Base-by-base conservation (phyloP, 2,888 invertebrate species). In the Chymomyza procnemis region DNA sequence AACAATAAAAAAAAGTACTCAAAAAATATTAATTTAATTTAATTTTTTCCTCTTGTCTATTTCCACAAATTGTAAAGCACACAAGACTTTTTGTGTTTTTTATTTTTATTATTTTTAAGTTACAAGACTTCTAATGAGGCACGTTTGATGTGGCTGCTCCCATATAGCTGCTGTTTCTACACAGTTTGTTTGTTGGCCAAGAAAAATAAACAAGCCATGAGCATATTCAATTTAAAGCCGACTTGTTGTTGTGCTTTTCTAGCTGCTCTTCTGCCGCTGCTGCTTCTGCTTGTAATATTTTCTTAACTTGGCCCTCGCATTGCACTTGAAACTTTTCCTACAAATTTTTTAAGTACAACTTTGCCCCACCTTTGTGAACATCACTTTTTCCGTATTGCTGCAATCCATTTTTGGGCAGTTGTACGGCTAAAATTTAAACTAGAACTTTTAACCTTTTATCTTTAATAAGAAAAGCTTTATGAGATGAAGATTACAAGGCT, bases 291-390 rank as follows among this genome's bases (percentile, higher is more conserved):
- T 4, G 19, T 54, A 8, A 14, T 54, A 54, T 54, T 19, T 54
- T 54, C 14, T 54, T 54, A 19, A n/a, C 21, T n/a, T 55, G 30
- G 46, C 74, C 76, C 54, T 56, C 14, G 19, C 48, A 47, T 61
- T 66, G 79, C 76, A 80, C 80, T 85, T 78, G 66, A 83, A 76
- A 78, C 86, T 80, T 85, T 83, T 86, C 71, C 82, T 86, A 79
- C 34, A 41, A 76, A 83, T 80, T 78, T 34, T 60, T 56, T 6
- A 9, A 55, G 56, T 34, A 26, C 59, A 50, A 30, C 61, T 48
- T 61, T 52, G 73, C 62, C 50, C 52, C 61, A 66, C 74, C 73
- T 41, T 62, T 41, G 14, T 26, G 14, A 8, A 4, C 26, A 21
- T 55, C 14, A 21, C n/a, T 61, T 60, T 61, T 62, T 62, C 26